phyloP scores from a whole-genome alignment of 2,888 invertebrate species.

The Melinaea menophilus region DNA sequence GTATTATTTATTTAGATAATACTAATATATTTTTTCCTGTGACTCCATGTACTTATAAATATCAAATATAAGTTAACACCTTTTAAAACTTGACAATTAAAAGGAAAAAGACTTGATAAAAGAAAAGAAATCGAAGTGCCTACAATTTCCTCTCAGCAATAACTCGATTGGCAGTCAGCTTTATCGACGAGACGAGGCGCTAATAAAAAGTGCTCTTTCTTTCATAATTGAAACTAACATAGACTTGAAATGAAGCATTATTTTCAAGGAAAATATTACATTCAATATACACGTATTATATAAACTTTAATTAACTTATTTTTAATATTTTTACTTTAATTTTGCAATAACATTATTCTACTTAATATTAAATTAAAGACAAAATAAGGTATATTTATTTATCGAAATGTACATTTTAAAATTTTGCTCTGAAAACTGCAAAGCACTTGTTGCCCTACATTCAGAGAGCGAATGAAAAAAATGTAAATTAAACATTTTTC shows the following conservation, averaged over 20 bases:
- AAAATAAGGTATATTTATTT: not conserved
- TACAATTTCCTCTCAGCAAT: slow-evolving; percentile 25
- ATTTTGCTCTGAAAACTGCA: not conserved
- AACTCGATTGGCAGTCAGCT: slow-evolving; percentile 22
- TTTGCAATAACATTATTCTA: too few species aligned
- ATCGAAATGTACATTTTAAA: not conserved
- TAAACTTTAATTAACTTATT: too few species aligned
- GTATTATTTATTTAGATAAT: too few species aligned
- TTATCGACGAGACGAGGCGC: slow-evolving; percentile 17
- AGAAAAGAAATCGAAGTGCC: slow-evolving; percentile 1
- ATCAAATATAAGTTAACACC: too few species aligned
- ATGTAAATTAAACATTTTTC: slow-evolving; percentile 2
- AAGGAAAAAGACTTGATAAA: too few species aligned
- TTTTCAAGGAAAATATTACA: slow-evolving; percentile 30
- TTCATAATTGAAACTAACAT: not conserved
- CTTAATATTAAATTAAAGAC: too few species aligned
- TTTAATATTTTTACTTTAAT: too few species aligned
- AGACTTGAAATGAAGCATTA: slow-evolving; percentile 16
- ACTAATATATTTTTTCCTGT: too few species aligned
- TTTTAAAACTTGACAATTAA: too few species aligned
- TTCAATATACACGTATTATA: slow-evolving; percentile 15
- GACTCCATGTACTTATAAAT: too few species aligned
- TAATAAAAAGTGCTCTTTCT: slow-evolving; percentile 16
- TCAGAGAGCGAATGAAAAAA: not conserved
- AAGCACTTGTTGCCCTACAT: slow-evolving; percentile 8